A percentile compares a stretch with the other conserved stretches of the same genome.
phyloP scores from a whole-genome alignment of 2,888 invertebrate genomes.

The Latheticus oryzae region DNA sequence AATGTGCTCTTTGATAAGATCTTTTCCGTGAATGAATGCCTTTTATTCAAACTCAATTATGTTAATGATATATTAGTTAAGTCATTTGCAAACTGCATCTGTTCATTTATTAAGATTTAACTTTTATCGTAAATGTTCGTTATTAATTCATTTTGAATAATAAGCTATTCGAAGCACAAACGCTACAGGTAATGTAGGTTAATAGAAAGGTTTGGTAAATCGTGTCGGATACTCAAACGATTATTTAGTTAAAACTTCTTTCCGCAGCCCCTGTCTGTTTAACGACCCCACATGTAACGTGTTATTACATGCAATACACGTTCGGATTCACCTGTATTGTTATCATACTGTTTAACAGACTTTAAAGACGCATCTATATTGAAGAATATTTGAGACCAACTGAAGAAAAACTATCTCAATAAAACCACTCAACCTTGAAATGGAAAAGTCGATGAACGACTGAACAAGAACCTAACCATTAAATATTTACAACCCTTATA shows the following conservation, averaged over 20 bases:
- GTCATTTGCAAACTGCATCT: slow-evolving; percentile 41
- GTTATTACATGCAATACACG: slow-evolving; percentile 50
- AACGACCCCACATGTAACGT: slow-evolving; percentile 46
- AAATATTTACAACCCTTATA: slow-evolving; percentile 33
- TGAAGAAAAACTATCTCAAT: slow-evolving; percentile 15
- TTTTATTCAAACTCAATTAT: slow-evolving; percentile 50
- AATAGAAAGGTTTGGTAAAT: slow-evolving; percentile 34
- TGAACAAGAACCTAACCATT: slow-evolving; percentile 2
- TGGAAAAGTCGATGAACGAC: slow-evolving; percentile 19
- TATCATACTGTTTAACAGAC: slow-evolving; percentile 21
- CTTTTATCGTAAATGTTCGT: slow-evolving; percentile 52
- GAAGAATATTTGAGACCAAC: background rate
- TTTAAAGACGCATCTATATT: slow-evolving; percentile 7
- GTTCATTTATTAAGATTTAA: slow-evolving; percentile 43
- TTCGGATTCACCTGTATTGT: slow-evolving; percentile 50
- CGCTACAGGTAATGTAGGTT: slow-evolving; percentile 36
- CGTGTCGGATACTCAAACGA: background rate
- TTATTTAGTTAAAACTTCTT: slow-evolving; percentile 37
- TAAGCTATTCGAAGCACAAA: slow-evolving; percentile 49
- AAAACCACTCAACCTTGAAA: slow-evolving; percentile 26
- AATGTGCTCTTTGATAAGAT: slow-evolving; percentile 23
- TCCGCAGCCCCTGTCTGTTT: slow-evolving; percentile 43
- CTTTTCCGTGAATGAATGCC: slow-evolving; percentile 7
- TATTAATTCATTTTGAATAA: slow-evolving; percentile 57
- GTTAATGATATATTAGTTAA: slow-evolving; percentile 50